phyloP scores from a whole-genome alignment of 2,797 vertebrate species.

The Bradypus variegatus region DNA sequence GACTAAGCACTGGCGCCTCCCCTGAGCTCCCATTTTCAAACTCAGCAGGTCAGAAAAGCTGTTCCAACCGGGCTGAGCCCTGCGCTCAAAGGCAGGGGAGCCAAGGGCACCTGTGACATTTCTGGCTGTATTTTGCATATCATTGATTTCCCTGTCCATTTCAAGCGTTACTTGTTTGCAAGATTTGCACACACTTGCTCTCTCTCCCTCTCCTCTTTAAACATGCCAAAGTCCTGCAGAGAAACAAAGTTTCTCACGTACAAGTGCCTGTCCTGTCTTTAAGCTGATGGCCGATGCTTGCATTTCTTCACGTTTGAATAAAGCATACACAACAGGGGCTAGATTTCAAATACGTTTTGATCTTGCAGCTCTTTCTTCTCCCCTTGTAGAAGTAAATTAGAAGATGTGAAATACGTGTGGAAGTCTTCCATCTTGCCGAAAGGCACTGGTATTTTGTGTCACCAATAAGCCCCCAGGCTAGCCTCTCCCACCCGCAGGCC shows the following conservation, averaged over 20 bases:
- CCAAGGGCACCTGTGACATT: neutral
- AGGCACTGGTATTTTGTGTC: accelerated
- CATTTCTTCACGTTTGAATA: neutral
- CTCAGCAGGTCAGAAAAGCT: constrained; percentile 40
- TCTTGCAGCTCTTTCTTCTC: neutral
- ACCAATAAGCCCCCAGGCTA: accelerated
- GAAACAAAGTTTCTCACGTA: neutral
- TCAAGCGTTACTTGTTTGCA: neutral
- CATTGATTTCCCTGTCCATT: neutral
- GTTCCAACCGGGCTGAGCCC: neutral
- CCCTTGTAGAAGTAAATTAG: neutral
- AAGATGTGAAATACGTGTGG: neutral
- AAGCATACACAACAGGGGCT: neutral
- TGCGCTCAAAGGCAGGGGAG: constrained; percentile 9
- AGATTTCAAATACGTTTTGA: neutral
- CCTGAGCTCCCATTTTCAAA: constrained; percentile 46
- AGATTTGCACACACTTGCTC: neutral
- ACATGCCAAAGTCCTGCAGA: neutral
- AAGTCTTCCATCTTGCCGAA: accelerated
- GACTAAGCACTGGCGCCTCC: neutral
- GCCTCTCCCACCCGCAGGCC: neutral
- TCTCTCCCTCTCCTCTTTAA: neutral
- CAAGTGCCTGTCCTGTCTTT: neutral
- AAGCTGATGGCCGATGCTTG: neutral
- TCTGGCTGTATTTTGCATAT: neutral